Base-by-base conservation (phyloP, 2,113 vertebrate species). In the Brienomyrus brachyistius region DNA sequence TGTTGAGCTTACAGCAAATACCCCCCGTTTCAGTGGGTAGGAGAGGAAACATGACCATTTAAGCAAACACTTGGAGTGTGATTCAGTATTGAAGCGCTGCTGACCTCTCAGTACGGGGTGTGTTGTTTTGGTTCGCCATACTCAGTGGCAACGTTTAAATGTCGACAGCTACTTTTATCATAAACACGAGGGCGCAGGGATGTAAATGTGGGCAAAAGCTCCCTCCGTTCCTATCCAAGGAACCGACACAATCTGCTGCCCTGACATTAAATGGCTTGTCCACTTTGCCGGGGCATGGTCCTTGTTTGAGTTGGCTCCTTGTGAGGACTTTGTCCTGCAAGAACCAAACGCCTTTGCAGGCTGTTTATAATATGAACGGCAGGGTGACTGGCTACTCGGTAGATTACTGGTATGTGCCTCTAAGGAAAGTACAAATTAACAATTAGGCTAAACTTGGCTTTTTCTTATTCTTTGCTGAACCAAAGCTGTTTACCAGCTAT, bases 341-440 rank as follows among this genome's bases (percentile, higher is more conserved):
- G 96, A 96, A 96, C 94, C 91, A 83, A 91, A 92, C 90, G 92
- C 91, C 94, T 97, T 97, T 95, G 95, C 95, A 96, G 94, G 89
- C 93, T 94, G 95, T 96, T 97, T 95, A 94, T 94, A 91, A 54
- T 88, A 84, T 95, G 96, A 96, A 94, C 96, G 96, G 97, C 97
- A 95, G 94, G 95, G 95, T 93, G 91, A 97, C 89, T 95, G 92
- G 94, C 94, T 95, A 95, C 95, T 97, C 96, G 97, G 92, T 94
- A 95, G 93, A 94, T 94, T 94, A 94, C 88, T 91, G 92, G 93
- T 91, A 91, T 92, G 90, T 91, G 91, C 89, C 89, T 91, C 74
- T 89, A 89, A 91, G 94, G 92, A 91, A 50, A 88, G 90, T 87
- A 86, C 90, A 77, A 90, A 90, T 88, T 62, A 89, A 90, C 90